These are phyloP conservation scores for Myxocyprinus asiaticus DNA, from an alignment of 2,113 vertebrate genomes.

Conservation along the genomic window DNA sequence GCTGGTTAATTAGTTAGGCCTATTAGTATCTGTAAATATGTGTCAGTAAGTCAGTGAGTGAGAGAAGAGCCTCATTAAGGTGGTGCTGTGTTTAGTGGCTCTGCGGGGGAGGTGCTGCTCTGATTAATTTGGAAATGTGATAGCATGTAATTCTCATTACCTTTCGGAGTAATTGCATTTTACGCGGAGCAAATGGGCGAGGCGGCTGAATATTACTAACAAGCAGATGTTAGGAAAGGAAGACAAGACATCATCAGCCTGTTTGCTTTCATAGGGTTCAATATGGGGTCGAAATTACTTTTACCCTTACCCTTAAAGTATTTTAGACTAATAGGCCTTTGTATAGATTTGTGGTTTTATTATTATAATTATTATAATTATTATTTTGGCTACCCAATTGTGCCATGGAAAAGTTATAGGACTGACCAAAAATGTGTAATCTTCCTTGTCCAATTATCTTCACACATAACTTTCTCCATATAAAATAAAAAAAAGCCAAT, in stretches of 20 bases:
- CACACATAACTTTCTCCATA: background rate
- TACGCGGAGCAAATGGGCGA: slow-evolving; percentile 52
- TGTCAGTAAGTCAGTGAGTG: slow-evolving; percentile 26
- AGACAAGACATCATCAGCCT: slow-evolving; percentile 49
- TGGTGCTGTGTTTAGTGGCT: slow-evolving; percentile 39
- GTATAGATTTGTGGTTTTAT: background rate
- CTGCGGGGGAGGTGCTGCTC: slow-evolving; percentile 43
- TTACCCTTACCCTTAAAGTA: background rate
- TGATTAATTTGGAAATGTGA: slow-evolving; percentile 66
- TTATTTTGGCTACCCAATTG: background rate
- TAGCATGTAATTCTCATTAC: slow-evolving; percentile 62
- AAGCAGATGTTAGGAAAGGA: slow-evolving; percentile 59
- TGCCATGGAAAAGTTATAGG: background rate
- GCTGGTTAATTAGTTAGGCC: slow-evolving; percentile 36
- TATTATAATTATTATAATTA: background rate
- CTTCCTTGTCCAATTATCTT: background rate
- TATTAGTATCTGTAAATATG: slow-evolving; percentile 34
- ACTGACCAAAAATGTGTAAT: background rate
- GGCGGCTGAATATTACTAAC: slow-evolving; percentile 43
- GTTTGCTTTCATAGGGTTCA: slow-evolving; percentile 34
- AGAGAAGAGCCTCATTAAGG: slow-evolving; percentile 46
- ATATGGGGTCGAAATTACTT: slow-evolving; percentile 24
- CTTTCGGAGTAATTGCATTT: slow-evolving; percentile 60
- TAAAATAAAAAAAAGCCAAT: slow-evolving; percentile 33
- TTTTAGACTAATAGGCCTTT: too few species aligned